Evolutionary conservation across 1,140 invertebrate genomes (phyloP), one percentile per base, ranked within the genome.

Genomic region (Ericerus pela): DNA sequence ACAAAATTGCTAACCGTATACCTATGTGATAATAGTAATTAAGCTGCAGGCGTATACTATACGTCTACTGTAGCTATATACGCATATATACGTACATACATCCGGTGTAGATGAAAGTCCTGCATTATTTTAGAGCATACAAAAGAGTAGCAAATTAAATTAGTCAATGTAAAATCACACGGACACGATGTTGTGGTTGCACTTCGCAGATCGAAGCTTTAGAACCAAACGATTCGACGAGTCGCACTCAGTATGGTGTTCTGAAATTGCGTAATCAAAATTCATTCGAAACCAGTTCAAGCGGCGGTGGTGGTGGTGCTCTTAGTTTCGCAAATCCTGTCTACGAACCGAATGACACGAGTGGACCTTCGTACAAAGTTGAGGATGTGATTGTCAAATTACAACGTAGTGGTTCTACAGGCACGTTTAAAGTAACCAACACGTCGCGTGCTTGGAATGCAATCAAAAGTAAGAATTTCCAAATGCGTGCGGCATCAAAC

Each of bases 241-340:
- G 63, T 10, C 73, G 69, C 54, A 71, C 70, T 51, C 76, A 78
- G 58, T 78, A 79, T 59, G 77, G 76, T 26, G 73, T 79, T 11
- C 61, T 79, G 24, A 79, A 79, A 62, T 67, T 26, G 53, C 70
- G 52, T 67, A 67, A 51, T 60, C 64, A 29, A 68, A 73, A 58
- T 68, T 73, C 22, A 61, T 66, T 27, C 56, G 62, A 55, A 10
- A 47, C 11, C 33, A 53, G 31, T 47, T n/a, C n/a, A n/a, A n/a
- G n/a, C n/a, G 41, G 41, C 20, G 26, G 26, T 24, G 4, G 20
- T 14, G 26, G 41, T 22, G 8, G 20, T 24, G 41, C 41, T 20
- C 76, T 73, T 53, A 84, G 81, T 60, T 85, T 83, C 64, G 81
- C 83, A 28, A 88, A 87, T 72, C 84, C 84, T 0, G 81, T 85